Percentiles rank a stretch among this genome's conserved stretches.
phyloP scores from a whole-genome alignment of 2,888 invertebrate genomes.

The Dasypolia templi region DNA sequence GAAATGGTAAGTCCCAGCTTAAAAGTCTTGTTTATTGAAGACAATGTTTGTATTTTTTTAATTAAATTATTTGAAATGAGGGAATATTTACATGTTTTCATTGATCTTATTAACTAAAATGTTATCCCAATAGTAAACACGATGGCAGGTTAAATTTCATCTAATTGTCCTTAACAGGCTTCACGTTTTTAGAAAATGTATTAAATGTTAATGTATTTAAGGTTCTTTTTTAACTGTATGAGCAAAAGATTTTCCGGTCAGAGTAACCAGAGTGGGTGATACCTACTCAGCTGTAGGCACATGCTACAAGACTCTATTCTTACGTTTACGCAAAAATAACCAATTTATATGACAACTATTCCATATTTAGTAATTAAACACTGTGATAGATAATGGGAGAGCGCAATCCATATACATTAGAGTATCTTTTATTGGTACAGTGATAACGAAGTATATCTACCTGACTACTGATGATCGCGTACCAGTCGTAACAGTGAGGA shows the following conservation, averaged over 20 bases:
- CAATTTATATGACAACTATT: slow-evolving; percentile 61
- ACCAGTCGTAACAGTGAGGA: slow-evolving; percentile 73
- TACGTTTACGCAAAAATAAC: slow-evolving; percentile 14
- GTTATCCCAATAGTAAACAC: neutral
- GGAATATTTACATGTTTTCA: neutral
- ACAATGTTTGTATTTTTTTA: neutral
- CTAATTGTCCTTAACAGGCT: neutral
- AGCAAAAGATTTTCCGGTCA: neutral
- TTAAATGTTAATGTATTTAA: neutral
- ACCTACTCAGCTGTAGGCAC: no score
- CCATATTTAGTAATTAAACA: slow-evolving; percentile 73
- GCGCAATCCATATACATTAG: slow-evolving; percentile 80
- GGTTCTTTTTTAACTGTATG: neutral
- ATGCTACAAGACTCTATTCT: neutral
- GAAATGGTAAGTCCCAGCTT: neutral
- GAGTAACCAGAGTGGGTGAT: no score
- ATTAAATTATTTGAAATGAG: neutral
- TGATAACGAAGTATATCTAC: slow-evolving; percentile 81
- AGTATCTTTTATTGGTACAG: slow-evolving; percentile 87
- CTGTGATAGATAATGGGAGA: slow-evolving; percentile 75
- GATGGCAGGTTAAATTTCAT: neutral
- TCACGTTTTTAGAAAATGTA: neutral
- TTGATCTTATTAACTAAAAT: neutral
- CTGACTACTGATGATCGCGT: slow-evolving; percentile 75
- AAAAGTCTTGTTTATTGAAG: slow-evolving; percentile 5